Base-by-base conservation (phyloP, 2,888 invertebrate genomes). In the Aspidiotus rigidus region DNA sequence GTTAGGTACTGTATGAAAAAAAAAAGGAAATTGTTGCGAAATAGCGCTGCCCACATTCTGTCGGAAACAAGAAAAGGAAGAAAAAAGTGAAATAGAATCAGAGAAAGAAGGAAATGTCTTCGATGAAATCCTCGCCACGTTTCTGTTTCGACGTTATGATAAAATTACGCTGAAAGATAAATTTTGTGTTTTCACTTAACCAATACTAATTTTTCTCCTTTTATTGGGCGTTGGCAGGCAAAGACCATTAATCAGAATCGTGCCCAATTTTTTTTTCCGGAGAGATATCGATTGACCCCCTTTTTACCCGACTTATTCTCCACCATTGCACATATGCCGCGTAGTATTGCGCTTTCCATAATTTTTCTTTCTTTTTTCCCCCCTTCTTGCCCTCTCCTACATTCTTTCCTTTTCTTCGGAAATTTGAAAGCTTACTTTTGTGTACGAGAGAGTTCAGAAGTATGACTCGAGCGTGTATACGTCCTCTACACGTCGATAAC, bases 211-310 rank as follows among this genome's bases (percentile, higher is more conserved):
- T 67, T 67, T 67, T 67, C 67, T 67, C 60, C 67, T 67, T 67
- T 67, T 67, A 67, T 67, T 67, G 67, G 67, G 67, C 67, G 67
- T 67, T 67, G 67, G 67, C 67, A 67, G 67, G 59, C 67, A 16
- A 67, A 67, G 67, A 67, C 67, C 67, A 67, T 67, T 67, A 67
- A 67, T 67, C 67, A 67, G 67, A 67, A 67, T 67, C 67, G 67
- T 67, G 67, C 60, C 67, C 67, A 67, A 67, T 67, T 67, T 67
- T 67, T 28, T 28, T 67, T 67, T 59, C 67, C 67, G 67, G 67
- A 67, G 60, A 53, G 67, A 67, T 67, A 67, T 67, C 67, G 67
- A 67, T 67, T 67, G 67, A 67, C 49, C 67, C 67, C 39, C 16
- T 49, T 53, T n/a, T 41, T 11, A 28, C 17, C 16, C 41, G 13